These are phyloP conservation scores for Hylia prasina DNA, from an alignment of 2,113 vertebrate genomes.

Conservation along the genomic window DNA sequence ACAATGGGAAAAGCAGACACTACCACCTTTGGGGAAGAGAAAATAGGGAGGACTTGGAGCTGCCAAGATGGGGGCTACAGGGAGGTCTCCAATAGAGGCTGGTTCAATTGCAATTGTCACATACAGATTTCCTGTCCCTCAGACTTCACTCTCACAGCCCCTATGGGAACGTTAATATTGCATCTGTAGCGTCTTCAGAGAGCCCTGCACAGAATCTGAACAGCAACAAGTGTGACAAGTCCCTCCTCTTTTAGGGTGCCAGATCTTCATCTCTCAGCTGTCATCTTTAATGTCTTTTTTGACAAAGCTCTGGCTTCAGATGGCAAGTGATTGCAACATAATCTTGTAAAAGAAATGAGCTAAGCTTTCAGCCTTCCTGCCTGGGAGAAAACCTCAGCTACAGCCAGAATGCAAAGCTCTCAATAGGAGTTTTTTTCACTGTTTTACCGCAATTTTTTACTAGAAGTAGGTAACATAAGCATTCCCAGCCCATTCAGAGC, in stretches of 20 bases:
- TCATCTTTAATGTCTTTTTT: not conserved
- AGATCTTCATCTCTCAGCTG: not conserved
- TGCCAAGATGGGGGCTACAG: not conserved
- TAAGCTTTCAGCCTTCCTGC: not conserved
- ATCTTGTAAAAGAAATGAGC: not conserved
- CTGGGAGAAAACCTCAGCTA: not conserved
- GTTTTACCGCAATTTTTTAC: not conserved
- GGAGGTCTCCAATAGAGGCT: not conserved
- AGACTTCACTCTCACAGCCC: not conserved
- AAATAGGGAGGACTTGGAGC: not conserved
- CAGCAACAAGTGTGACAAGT: not conserved
- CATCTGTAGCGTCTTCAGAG: not conserved
- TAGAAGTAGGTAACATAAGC: not conserved
- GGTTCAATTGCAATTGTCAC: not conserved
- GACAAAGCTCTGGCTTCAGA: not conserved
- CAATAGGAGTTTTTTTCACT: not conserved
- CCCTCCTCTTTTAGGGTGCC: not conserved
- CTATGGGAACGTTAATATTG: rapidly evolving
- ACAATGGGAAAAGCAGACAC: rapidly evolving
- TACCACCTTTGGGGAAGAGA: not conserved
- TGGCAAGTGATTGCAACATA: not conserved
- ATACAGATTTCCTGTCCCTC: not conserved
- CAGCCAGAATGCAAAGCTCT: not conserved
- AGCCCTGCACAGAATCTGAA: not conserved
- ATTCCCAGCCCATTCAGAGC: not conserved